Evolutionary conservation across 2,113 vertebrate species (phyloP).

Genomic region (Sigmodon hispidus): DNA sequence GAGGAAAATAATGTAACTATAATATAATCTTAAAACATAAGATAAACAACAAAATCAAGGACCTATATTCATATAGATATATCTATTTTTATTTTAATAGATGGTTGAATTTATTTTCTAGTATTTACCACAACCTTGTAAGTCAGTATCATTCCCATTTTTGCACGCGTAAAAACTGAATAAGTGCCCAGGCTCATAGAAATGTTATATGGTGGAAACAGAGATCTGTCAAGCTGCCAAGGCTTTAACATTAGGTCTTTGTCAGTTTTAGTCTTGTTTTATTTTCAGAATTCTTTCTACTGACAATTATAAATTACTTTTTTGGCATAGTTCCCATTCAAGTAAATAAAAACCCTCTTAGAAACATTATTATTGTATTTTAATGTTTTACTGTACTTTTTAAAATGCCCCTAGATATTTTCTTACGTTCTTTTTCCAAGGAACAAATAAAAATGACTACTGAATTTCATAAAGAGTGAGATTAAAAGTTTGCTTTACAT

Average conservation of each 20-base stretch:
- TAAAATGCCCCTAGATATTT: neutral
- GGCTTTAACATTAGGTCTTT: neutral
- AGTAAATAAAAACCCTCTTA: neutral
- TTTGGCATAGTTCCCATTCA: slow-evolving; percentile 19
- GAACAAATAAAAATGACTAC: neutral
- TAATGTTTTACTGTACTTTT: slow-evolving; percentile 29
- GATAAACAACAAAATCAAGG: neutral
- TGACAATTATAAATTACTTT: slow-evolving; percentile 5
- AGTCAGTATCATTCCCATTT: neutral
- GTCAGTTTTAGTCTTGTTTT: neutral
- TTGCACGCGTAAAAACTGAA: neutral
- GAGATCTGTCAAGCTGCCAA: neutral
- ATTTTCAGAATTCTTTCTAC: slow-evolving; percentile 33
- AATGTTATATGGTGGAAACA: neutral
- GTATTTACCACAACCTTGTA: neutral
- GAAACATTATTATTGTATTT: neutral
- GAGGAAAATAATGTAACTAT: neutral
- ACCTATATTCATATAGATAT: neutral
- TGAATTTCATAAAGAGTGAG: slow-evolving; percentile 25
- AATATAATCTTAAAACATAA: neutral
- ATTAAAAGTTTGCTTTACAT: slow-evolving; percentile 37
- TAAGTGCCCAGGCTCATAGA: neutral
- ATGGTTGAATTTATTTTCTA: neutral
- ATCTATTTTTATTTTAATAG: neutral
- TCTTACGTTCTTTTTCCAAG: neutral